Evolutionary conservation across 1,140 invertebrate species (phyloP).

Genomic region (Metaphire vulgaris): DNA sequence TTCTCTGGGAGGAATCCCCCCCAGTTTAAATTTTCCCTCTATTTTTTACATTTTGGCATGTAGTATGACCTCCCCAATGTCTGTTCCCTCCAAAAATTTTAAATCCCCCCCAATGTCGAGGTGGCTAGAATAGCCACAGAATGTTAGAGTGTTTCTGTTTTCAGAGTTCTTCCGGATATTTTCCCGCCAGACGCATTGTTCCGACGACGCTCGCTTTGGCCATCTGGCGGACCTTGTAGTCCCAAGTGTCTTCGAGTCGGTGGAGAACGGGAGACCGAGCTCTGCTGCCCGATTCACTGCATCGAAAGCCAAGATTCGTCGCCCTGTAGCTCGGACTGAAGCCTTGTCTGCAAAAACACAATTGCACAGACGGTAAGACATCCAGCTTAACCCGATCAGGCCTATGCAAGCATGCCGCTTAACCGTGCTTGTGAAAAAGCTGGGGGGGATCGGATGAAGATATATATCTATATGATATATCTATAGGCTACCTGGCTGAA

Average conservation of each 20-base stretch:
- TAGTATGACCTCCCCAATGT: too few relatives aligned
- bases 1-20: too few relatives aligned
- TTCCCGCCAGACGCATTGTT: not conserved
- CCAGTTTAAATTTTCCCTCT: too few relatives aligned
- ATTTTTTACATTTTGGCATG: too few relatives aligned
- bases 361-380: not conserved
- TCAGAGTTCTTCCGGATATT: not conserved
- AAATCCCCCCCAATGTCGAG: too few relatives aligned
- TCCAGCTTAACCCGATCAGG: not conserved
- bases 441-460: not conserved
- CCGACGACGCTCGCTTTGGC: not conserved
- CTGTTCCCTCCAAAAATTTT: too few relatives aligned
- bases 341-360: constrained; percentile 22
- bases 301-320: constrained; percentile 37
- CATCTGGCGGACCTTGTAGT: constrained; percentile 8
- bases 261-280: not conserved
- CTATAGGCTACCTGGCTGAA: constrained; percentile 24
- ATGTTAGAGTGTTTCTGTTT: too few relatives aligned
- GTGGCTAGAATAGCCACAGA: too few relatives aligned
- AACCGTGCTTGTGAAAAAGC: not conserved
- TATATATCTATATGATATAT: constrained; percentile 9
- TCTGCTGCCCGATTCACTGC: constrained; percentile 20
- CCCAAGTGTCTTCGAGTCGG: constrained; percentile 17
- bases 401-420: not conserved
- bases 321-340: constrained; percentile 29